These are phyloP conservation scores for Poeciliopsis occidentalis DNA, from an alignment of 2,113 vertebrate genomes.

Conservation along the genomic window DNA sequence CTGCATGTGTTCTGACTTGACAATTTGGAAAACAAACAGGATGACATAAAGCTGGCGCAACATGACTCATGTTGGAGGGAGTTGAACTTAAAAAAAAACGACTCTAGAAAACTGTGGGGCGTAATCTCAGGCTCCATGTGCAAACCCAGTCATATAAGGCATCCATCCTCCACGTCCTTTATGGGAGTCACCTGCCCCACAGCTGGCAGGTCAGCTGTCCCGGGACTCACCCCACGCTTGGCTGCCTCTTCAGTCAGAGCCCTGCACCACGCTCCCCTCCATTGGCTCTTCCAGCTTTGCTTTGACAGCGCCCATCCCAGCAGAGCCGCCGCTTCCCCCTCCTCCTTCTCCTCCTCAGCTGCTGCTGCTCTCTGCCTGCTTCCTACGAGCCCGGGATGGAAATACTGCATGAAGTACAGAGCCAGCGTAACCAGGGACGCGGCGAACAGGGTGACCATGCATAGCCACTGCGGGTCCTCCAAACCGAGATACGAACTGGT, in stretches of 20 bases:
- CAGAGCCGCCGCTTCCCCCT: conserved; percentile 80
- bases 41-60: background rate
- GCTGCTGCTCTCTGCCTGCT: conserved; percentile 3
- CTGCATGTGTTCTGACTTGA: conserved; percentile 8
- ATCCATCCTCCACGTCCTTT: background rate
- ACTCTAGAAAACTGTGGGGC: background rate
- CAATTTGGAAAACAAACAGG: background rate
- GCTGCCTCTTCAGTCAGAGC: conserved; percentile 82
- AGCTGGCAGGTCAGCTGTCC: conserved; percentile 13
- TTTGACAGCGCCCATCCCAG: conserved; percentile 89
- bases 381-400: conserved; percentile 54
- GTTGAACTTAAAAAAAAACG: no score
- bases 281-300: conserved; percentile 86
- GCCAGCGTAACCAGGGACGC: conserved; percentile 81
- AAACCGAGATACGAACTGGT: conserved; percentile 68
- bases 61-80: no score
- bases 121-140: background rate
- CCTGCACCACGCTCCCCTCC: conserved; percentile 87
- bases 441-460: conserved; percentile 83
- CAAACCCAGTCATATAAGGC: background rate
- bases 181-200: conserved; percentile 43
- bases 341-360: conserved; percentile 33
- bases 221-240: conserved; percentile 80
- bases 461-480: conserved; percentile 84
- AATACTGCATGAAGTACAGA: conserved; percentile 84